Evolutionary conservation across 2,113 vertebrate genomes (phyloP).

Genomic region (Channa argus): DNA sequence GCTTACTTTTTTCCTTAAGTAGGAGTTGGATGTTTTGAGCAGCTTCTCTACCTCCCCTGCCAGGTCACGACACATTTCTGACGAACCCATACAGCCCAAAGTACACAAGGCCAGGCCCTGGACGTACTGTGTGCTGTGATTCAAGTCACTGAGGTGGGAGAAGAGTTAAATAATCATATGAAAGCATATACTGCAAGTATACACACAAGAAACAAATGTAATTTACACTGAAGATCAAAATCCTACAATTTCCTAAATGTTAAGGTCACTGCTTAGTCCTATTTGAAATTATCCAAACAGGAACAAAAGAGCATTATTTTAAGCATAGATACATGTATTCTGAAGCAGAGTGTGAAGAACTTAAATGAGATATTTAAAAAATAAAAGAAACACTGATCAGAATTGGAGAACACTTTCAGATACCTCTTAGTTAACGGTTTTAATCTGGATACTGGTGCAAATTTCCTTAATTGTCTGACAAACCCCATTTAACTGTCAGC

Average conservation of each 20-base stretch:
- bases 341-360: no score
- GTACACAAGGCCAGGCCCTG: conserved; percentile 98
- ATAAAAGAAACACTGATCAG: background rate
- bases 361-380: background rate
- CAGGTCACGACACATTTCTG: conserved; percentile 99
- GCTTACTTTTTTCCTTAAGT: conserved; percentile 97
- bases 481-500: no score
- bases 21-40: conserved; percentile 99
- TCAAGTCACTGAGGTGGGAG: conserved; percentile 92
- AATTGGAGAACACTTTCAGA: no score
- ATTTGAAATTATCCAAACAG: no score
- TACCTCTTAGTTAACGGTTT: no score
- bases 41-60: conserved; percentile 99
- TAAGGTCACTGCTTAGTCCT: no score
- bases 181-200: background rate
- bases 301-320: no score
- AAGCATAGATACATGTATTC: no score
- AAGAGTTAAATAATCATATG: conserved; percentile 19
- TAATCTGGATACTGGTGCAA: no score
- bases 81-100: conserved; percentile 98
- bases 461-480: no score
- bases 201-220: background rate
- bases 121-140: conserved; percentile 98
- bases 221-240: no score
- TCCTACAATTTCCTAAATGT: no score